These are phyloP conservation scores for Mastomys natalensis DNA, from an alignment of 2,113 vertebrate genomes.

Conservation along the genomic window DNA sequence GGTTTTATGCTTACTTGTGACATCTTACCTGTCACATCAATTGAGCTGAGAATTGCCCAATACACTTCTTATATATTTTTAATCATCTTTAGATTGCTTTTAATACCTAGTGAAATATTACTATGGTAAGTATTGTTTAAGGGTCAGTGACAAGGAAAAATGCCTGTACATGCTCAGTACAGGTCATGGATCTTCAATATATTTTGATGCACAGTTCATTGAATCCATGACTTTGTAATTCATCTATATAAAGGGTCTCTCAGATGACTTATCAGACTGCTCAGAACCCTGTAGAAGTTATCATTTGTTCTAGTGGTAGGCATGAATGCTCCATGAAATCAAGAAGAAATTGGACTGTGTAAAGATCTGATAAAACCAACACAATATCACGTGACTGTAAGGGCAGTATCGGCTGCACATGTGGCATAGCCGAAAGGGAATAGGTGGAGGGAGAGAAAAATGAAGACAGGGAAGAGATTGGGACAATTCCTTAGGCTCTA, in stretches of 20 bases:
- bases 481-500: background rate
- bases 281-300: background rate
- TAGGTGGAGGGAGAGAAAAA: accelerated
- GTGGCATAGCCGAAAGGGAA: background rate
- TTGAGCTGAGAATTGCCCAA: background rate
- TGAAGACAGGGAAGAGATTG: background rate
- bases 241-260: background rate
- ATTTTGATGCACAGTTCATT: background rate
- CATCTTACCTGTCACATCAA: background rate
- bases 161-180: background rate
- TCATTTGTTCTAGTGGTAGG: background rate
- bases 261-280: background rate
- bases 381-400: background rate
- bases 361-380: background rate
- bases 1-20: background rate
- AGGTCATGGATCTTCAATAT: background rate
- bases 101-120: background rate
- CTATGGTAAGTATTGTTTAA: background rate
- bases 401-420: background rate
- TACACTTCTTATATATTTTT: background rate
- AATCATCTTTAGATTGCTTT: background rate
- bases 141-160: background rate
- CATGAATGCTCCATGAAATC: background rate
- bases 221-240: background rate
- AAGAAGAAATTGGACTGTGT: background rate